Conservation (phyloP, 2,888 invertebrate genomes). For the Muschampia staudingeri region DNA sequence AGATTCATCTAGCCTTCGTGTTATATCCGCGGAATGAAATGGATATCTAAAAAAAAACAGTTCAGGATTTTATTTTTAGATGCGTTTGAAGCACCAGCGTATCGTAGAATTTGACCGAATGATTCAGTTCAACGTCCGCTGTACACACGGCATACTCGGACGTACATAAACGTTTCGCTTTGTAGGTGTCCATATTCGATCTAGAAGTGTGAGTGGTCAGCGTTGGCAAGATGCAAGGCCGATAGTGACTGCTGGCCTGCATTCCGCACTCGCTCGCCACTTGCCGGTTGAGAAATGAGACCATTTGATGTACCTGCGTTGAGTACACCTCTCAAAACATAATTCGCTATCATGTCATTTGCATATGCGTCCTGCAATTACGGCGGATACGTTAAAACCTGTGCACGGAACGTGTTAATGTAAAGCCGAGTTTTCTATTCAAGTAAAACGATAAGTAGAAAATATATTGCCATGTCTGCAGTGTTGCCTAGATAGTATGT, state of each 20-base stretch:
- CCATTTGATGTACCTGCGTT: constrained; percentile 79
- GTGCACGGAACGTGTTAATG: not conserved
- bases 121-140: constrained; percentile 64
- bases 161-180: constrained; percentile 55
- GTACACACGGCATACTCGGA: constrained; percentile 50
- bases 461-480: not conserved
- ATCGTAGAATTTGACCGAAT: constrained; percentile 58
- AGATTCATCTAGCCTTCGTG: constrained; percentile 38
- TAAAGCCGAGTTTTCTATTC: not conserved
- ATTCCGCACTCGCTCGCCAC: constrained; percentile 81
- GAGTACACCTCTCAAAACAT: constrained; percentile 71
- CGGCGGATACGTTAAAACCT: constrained; percentile 25
- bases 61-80: constrained; percentile 46
- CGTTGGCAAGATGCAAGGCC: constrained; percentile 88
- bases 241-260: constrained; percentile 82
- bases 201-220: constrained; percentile 83
- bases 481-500: not conserved
- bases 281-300: constrained; percentile 86
- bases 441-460: constrained; percentile 4
- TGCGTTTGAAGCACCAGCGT: constrained; percentile 33
- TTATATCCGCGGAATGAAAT: constrained; percentile 38
- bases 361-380: constrained; percentile 40
- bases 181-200: constrained; percentile 63
- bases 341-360: constrained; percentile 60
- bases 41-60: constrained; percentile 32